Conservation (phyloP, 2,113 vertebrate genomes). For the Nothobranchius kuhntae region DNA sequence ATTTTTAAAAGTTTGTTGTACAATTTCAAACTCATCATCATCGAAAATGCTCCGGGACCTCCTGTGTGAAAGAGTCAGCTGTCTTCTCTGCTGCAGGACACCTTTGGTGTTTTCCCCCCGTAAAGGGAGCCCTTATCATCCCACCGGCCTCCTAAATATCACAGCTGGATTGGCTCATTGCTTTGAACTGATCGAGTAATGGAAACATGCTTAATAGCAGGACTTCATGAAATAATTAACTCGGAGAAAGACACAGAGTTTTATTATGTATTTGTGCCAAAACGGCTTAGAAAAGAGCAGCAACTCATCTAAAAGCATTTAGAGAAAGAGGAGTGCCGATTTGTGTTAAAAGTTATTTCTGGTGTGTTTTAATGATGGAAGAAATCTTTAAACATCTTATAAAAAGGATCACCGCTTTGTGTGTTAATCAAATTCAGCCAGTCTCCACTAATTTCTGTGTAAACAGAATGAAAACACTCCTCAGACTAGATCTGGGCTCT, state of each 20-base stretch:
- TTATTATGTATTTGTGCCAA: slow-evolving; percentile 28
- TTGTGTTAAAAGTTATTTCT: slow-evolving; percentile 24
- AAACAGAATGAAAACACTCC: slow-evolving; percentile 29
- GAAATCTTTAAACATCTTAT: slow-evolving; percentile 36
- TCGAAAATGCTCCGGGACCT: slow-evolving; percentile 28
- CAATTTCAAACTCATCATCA: slow-evolving; percentile 12
- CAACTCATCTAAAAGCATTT: slow-evolving; percentile 2
- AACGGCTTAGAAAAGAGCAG: slow-evolving; percentile 26
- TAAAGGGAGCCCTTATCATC: slow-evolving; percentile 38
- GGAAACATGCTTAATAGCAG: slow-evolving; percentile 53
- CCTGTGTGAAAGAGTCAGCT: slow-evolving; percentile 10
- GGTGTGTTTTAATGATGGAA: slow-evolving; percentile 28
- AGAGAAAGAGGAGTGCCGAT: slow-evolving; percentile 15
- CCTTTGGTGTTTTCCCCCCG: slow-evolving; percentile 17
- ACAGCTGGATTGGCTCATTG: slow-evolving; percentile 56
- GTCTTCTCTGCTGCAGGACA: not conserved
- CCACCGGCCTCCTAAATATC: slow-evolving; percentile 52
- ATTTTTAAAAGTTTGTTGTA: not conserved
- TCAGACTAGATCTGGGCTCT: slow-evolving; percentile 31
- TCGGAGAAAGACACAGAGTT: slow-evolving; percentile 24
- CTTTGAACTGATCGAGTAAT: slow-evolving; percentile 59
- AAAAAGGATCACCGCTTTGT: slow-evolving; percentile 37
- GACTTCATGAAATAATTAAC: slow-evolving; percentile 57
- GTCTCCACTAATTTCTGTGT: slow-evolving; percentile 39
- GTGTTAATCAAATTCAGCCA: slow-evolving; percentile 44